Evolutionary conservation across 2,797 vertebrate genomes (phyloP).

Genomic region (Heteromormyrus szaboi): DNA sequence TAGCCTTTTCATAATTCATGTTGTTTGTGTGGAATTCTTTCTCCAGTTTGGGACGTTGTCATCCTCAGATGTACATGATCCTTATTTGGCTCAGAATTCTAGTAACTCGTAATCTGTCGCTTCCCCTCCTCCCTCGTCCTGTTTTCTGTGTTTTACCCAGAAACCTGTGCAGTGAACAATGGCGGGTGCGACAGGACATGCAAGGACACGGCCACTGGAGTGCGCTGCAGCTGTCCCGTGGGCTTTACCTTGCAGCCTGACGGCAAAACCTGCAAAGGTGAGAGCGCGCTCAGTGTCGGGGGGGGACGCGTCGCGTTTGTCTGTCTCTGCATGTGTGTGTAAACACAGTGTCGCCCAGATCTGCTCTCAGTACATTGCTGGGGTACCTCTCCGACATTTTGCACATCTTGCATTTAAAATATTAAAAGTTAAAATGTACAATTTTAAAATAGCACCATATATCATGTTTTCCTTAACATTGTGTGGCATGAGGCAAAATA

Average conservation of each 20-base stretch:
- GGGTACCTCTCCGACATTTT: background rate
- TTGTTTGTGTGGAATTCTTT: conserved; percentile 10
- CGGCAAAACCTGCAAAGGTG: conserved; percentile 98
- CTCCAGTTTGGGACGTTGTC: conserved; percentile 26
- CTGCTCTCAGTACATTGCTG: background rate
- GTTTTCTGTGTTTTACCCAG: conserved; percentile 55
- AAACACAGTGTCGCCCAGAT: background rate
- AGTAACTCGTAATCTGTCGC: background rate
- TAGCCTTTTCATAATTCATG: conserved; percentile 14
- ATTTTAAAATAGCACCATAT: background rate
- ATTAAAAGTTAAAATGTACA: background rate
- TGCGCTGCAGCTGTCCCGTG: conserved; percentile 92
- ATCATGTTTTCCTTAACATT: background rate
- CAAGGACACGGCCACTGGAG: conserved; percentile 93
- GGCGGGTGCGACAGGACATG: conserved; percentile 94
- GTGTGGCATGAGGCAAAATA: background rate
- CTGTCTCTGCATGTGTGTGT: background rate
- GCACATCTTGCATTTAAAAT: background rate
- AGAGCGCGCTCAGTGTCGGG: conserved; percentile 43
- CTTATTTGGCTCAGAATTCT: background rate
- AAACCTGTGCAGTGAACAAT: conserved; percentile 95
- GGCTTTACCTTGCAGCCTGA: conserved; percentile 94
- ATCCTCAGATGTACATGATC: conserved; percentile 6
- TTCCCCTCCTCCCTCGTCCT: conserved; percentile 16
- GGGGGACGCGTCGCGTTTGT: background rate